A percentile compares a stretch with the other conserved stretches of the same genome.
These are phyloP conservation scores for Diacarnus erythraeanus DNA, from an alignment of 37 sponge, comb jelly and placozoan species.

Conservation along the genomic window DNA sequence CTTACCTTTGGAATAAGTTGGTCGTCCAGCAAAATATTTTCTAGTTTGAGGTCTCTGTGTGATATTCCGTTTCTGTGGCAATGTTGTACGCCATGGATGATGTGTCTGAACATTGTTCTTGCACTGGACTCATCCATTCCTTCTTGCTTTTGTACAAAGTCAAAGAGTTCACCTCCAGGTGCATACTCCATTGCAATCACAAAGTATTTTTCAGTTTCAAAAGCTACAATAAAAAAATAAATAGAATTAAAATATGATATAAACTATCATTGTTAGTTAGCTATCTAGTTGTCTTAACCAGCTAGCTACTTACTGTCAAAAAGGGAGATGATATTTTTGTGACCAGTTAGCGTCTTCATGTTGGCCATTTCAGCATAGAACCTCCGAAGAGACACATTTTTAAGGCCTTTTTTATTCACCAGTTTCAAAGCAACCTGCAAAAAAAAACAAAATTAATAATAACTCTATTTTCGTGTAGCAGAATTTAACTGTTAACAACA, in stretches of 20 bases:
- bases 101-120: slow-evolving; percentile 29
- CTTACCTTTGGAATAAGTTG: slow-evolving; percentile 57
- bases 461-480: not conserved
- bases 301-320: slow-evolving; percentile 43
- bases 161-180: slow-evolving; percentile 52
- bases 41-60: slow-evolving; percentile 77
- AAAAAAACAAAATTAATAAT: not conserved
- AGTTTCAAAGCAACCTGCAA: slow-evolving; percentile 59
- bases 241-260: not conserved
- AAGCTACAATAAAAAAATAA: slow-evolving; percentile 24
- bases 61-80: slow-evolving; percentile 57
- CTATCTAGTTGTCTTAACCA: too few species aligned
- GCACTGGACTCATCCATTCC: slow-evolving; percentile 45
- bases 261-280: not conserved
- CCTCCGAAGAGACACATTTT: not conserved
- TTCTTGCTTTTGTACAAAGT: slow-evolving; percentile 22
- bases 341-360: slow-evolving; percentile 32
- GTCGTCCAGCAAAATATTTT: slow-evolving; percentile 68
- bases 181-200: slow-evolving; percentile 53
- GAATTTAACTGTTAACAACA: not conserved
- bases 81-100: slow-evolving; percentile 30
- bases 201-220: slow-evolving; percentile 31
- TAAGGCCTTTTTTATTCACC: slow-evolving; percentile 19
- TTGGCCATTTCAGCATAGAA: slow-evolving; percentile 36
- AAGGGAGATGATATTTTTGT: slow-evolving; percentile 28